Conservation (phyloP, 2,888 invertebrate genomes). For the Lacanobia oleracea region DNA sequence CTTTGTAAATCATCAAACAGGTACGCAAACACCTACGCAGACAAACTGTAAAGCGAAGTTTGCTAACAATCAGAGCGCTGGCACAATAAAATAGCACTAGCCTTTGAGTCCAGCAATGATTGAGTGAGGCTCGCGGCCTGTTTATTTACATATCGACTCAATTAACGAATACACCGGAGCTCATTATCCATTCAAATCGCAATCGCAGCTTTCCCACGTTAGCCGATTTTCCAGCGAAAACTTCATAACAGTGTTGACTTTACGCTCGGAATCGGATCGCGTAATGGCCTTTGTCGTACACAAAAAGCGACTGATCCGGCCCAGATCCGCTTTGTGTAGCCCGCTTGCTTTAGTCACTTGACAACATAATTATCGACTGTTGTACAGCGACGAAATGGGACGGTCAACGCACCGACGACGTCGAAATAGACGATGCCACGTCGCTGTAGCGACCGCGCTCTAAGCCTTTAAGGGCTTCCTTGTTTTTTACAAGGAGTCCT, state of each 20-base stretch:
- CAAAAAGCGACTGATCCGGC: conserved; percentile 88
- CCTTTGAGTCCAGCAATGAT: conserved; percentile 84
- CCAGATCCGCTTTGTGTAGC: conserved; percentile 86
- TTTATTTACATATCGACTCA: conserved; percentile 88
- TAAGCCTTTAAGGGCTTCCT: conserved; percentile 71
- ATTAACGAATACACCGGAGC: conserved; percentile 85
- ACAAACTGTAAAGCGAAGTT: conserved; percentile 68
- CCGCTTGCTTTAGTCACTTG: conserved; percentile 86
- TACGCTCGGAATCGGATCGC: conserved; percentile 85
- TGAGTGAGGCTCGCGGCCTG: conserved; percentile 75
- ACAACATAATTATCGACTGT: conserved; percentile 87
- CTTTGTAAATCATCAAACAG: conserved; percentile 55
- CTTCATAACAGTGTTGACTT: conserved; percentile 89
- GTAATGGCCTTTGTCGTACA: conserved; percentile 87
- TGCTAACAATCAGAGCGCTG: conserved; percentile 77
- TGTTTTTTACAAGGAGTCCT: conserved; percentile 51
- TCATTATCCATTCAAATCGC: conserved; percentile 89
- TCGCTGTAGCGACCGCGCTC: conserved; percentile 56
- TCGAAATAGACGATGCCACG: conserved; percentile 74
- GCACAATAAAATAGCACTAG: conserved; percentile 79
- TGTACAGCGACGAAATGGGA: conserved; percentile 78
- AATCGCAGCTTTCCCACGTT: conserved; percentile 84
- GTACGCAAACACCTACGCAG: conserved; percentile 39
- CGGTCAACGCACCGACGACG: conserved; percentile 78
- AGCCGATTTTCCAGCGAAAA: conserved; percentile 85